Percentiles rank a stretch among this genome's conserved stretches.
These are phyloP conservation scores for Triplophysa bombifrons DNA, from an alignment of 2,797 vertebrate species.

Conservation along the genomic window DNA sequence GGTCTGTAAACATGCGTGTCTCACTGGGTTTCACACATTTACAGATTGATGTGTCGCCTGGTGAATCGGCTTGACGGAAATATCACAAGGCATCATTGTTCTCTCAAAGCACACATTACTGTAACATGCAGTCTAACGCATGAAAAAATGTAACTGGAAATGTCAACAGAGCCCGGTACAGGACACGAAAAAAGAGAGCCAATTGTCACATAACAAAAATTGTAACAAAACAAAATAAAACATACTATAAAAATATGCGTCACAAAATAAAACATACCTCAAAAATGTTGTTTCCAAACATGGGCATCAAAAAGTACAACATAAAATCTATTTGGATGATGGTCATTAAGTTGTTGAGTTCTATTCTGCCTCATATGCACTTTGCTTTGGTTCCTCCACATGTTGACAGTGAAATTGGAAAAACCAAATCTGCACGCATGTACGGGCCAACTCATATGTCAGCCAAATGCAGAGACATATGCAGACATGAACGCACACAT, in stretches of 20 bases:
- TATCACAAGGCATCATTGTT: conserved; percentile 48
- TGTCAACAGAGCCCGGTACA: conserved; percentile 7
- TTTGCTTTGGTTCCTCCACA: background rate
- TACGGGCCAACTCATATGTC: background rate
- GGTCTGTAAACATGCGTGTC: conserved; percentile 28
- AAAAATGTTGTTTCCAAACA: background rate
- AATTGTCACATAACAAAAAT: background rate
- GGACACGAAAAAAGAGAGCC: background rate
- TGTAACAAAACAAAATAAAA: background rate
- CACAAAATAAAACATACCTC: background rate
- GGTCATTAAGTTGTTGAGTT: background rate
- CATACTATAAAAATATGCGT: conserved; percentile 2
- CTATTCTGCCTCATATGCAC: background rate
- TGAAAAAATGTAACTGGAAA: background rate
- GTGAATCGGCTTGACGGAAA: conserved; percentile 52
- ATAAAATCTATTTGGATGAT: background rate
- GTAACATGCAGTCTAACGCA: background rate
- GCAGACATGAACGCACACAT: conserved; percentile 29
- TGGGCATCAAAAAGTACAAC: background rate
- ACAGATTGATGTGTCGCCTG: conserved; percentile 43
- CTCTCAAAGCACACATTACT: conserved; percentile 11
- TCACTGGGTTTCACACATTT: conserved; percentile 46
- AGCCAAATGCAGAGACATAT: conserved; percentile 2
- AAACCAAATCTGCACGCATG: background rate
- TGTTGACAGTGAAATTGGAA: background rate